Evolutionary conservation across 2,888 invertebrate genomes (phyloP), one percentile per base, ranked within the genome.

Genomic region (Dyspetes luteomarginatus): DNA sequence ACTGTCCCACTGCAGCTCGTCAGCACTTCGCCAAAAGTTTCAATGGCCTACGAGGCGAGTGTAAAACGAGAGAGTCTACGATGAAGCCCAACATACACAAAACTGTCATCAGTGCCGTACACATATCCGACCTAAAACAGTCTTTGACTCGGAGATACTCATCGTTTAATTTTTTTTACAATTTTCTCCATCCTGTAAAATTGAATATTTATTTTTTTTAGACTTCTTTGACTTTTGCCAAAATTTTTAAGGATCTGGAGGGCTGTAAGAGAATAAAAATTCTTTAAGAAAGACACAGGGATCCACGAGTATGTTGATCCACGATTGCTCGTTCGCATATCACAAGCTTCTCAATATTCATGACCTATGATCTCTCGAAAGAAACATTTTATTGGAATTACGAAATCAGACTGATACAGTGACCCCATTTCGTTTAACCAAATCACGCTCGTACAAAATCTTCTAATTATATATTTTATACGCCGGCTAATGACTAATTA

Each of bases 281-380:
- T n/a, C 3, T 58, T 19, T 22, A 41, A 19, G 15, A 30, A 1
- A 36, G 15, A 41, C 24, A 4, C 5, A 24, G 68, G 48, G 64
- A 71, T 56, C 68, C 56, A 30, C 26, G 15, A 7, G 7, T n/a
- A n/a, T 19, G 41, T 74, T 41, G 26, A 55, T 77, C 81, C 85
- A 77, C 55, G 67, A 82, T 82, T 87, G 85, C 4, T 56, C 60
- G 30, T 30, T 67, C 55, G 60, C 56, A 19, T 83, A 78, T 78
- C 81, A 30, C 75, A 43, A 77, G 73, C 62, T 79, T 82, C 78
- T 62, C 48, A 79, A 82, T 45, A 82, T 74, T 50, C 26, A 26
- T 83, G 81, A 86, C 85, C 86, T 84, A 55, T 82, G 85, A 79
- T 75, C 73, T 81, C 52, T 56, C 30, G 26, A 24, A 28, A 81